Conservation (phyloP, 2,888 invertebrate genomes). For the Nephrotoma guestfalica region DNA sequence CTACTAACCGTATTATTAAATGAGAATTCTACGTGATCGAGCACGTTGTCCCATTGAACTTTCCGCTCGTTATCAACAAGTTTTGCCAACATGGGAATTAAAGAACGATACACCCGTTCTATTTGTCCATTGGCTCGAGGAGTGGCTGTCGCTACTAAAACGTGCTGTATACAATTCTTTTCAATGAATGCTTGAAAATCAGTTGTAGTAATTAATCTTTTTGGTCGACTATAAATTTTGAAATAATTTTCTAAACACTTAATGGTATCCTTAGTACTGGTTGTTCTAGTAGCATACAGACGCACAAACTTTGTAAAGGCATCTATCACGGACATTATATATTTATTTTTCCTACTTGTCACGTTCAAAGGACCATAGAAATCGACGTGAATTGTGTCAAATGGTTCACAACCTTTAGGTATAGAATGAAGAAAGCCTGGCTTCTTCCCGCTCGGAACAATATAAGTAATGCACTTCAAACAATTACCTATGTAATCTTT, state of each 20-base stretch:
- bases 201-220: slow-evolving; percentile 7
- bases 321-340: slow-evolving; percentile 7
- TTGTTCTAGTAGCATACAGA: slow-evolving; percentile 8
- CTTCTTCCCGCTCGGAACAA: neutral
- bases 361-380: slow-evolving; percentile 6
- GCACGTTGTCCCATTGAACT: neutral
- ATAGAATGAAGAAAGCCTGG: slow-evolving; percentile 4
- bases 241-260: slow-evolving; percentile 6
- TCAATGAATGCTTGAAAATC: neutral
- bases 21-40: neutral
- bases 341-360: slow-evolving; percentile 8
- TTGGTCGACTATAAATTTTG: slow-evolving; percentile 5
- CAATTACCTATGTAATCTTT: neutral
- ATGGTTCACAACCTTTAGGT: slow-evolving; percentile 2
- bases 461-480: slow-evolving; percentile 3
- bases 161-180: slow-evolving; percentile 8
- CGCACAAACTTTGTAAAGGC: slow-evolving; percentile 6
- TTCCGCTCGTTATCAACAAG: neutral
- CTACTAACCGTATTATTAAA: neutral
- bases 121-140: neutral
- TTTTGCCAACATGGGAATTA: neutral
- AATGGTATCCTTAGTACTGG: slow-evolving; percentile 5
- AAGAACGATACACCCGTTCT: neutral
- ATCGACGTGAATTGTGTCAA: slow-evolving; percentile 1
- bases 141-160: slow-evolving; percentile 7